These are phyloP conservation scores for Carcinoscorpius rotundicauda DNA, from an alignment of 1,140 invertebrate genomes.

Conservation along the genomic window DNA sequence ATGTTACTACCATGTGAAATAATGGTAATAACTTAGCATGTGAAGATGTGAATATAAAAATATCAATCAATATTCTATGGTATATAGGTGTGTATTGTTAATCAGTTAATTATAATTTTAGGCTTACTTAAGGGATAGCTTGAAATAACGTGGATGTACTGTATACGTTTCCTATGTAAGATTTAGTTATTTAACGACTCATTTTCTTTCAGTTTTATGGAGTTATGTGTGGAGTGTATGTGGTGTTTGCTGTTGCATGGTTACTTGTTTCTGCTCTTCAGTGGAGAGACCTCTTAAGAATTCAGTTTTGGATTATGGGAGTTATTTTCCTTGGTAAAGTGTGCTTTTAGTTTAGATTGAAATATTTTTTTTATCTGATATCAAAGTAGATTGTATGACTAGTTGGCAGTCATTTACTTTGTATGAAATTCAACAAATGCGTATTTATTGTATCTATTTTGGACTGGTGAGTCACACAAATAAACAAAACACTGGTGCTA, in stretches of 20 bases:
- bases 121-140: too few species aligned
- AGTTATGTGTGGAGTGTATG: slow-evolving; percentile 78
- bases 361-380: slow-evolving; percentile 1
- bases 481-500: too few species aligned
- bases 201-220: slow-evolving; percentile 61
- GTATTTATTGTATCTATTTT: too few species aligned
- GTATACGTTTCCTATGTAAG: neutral
- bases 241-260: slow-evolving; percentile 70
- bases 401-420: neutral
- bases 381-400: neutral
- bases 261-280: slow-evolving; percentile 65
- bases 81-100: too few species aligned
- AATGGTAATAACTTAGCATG: too few species aligned
- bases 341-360: neutral
- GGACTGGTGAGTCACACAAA: too few species aligned
- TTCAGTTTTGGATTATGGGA: slow-evolving; percentile 90
- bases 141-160: too few species aligned
- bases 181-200: slow-evolving; percentile 9
- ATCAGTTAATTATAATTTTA: too few species aligned
- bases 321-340: slow-evolving; percentile 62
- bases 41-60: too few species aligned
- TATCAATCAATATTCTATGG: too few species aligned
- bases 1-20: too few species aligned
- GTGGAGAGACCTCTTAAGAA: slow-evolving; percentile 80
- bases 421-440: too few species aligned